Evolutionary conservation across 2,113 vertebrate species (phyloP).

Genomic region (Mellivora capensis): DNA sequence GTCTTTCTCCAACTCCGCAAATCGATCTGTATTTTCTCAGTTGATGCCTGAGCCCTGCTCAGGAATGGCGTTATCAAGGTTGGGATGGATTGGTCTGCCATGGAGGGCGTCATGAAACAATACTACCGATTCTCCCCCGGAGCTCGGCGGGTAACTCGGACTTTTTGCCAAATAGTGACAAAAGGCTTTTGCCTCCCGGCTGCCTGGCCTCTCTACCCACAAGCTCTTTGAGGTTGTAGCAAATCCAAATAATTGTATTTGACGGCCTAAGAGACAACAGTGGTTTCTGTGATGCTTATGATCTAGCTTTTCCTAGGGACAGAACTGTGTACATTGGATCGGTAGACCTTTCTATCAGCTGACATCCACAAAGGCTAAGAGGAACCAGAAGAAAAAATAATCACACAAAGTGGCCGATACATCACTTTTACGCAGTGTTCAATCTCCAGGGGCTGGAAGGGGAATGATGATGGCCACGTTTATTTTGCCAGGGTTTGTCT

Average conservation of each 20-base stretch:
- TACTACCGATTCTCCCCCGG: not conserved
- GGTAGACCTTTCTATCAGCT: not conserved
- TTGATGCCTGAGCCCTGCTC: not conserved
- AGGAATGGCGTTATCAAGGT: not conserved
- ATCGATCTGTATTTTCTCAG: not conserved
- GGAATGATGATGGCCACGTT: not conserved
- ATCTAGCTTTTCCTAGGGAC: not conserved
- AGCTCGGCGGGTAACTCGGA: not conserved
- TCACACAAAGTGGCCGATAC: fast-evolving
- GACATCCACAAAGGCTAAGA: not conserved
- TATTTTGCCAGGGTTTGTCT: not conserved
- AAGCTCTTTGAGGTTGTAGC: not conserved
- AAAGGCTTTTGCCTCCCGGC: not conserved
- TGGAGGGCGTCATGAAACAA: not conserved
- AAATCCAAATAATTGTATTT: not conserved
- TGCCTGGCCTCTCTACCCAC: not conserved
- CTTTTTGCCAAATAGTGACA: not conserved
- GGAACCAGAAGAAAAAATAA: no score
- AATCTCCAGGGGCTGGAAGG: not conserved
- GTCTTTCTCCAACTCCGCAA: not conserved
- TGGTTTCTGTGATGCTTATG: no score
- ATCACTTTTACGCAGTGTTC: not conserved
- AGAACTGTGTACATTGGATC: not conserved
- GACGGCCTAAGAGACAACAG: not conserved
- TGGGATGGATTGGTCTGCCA: not conserved